Evolutionary conservation across 2,888 invertebrate species (phyloP).

Genomic region (Coelopa pilipes): DNA sequence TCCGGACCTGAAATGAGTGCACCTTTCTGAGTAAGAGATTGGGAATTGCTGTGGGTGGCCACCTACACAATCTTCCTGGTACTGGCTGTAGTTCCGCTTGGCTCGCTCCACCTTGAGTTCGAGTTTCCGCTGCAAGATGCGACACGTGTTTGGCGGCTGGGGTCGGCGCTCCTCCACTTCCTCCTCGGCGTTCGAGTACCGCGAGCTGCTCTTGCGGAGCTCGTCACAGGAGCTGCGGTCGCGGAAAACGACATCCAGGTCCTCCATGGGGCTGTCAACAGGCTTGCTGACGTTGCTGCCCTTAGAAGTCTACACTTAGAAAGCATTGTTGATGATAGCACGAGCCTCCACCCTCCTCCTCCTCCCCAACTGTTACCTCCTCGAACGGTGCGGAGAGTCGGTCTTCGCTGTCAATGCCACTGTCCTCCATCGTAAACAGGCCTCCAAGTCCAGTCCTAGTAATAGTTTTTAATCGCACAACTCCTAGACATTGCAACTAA

Average conservation of each 20-base stretch:
- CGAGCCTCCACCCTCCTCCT: not conserved
- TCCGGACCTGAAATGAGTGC: conserved; percentile 53
- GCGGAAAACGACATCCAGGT: conserved; percentile 60
- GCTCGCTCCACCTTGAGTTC: conserved; percentile 67
- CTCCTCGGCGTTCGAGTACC: conserved; percentile 48
- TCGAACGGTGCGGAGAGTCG: conserved; percentile 57
- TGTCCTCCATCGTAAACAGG: conserved; percentile 62
- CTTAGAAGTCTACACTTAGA: conserved; percentile 2
- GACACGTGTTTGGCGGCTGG: conserved; percentile 64
- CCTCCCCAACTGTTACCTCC: conserved; percentile 47
- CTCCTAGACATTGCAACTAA: not conserved
- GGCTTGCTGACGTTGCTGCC: not conserved
- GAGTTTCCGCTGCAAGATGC: conserved; percentile 65
- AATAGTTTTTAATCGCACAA: not conserved
- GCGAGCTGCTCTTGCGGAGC: conserved; percentile 16
- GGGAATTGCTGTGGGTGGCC: not conserved
- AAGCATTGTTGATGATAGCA: not conserved
- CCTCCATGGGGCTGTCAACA: conserved; percentile 50
- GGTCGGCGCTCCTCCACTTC: conserved; percentile 47
- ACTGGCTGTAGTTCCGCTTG: conserved; percentile 63
- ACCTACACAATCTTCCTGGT: conserved; percentile 10
- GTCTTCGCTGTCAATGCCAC: conserved; percentile 65
- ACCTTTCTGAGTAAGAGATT: conserved; percentile 24
- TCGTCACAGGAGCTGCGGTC: conserved; percentile 35
- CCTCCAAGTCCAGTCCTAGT: conserved; percentile 9